Evolutionary conservation across 2,797 vertebrate genomes (phyloP).

Genomic region (Karalla daura): DNA sequence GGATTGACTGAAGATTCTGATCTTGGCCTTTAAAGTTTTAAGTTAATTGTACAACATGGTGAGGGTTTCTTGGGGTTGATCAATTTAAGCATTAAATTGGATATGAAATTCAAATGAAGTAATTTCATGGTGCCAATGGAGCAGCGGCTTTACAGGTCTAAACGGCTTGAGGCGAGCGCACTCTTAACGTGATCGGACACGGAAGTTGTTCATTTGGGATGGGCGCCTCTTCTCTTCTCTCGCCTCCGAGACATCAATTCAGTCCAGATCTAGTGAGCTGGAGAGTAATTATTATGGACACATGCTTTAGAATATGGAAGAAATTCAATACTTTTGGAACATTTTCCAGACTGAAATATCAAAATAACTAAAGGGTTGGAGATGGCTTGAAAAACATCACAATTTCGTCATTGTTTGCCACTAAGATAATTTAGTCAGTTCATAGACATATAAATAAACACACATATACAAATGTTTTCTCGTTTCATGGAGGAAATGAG

Average conservation of each 20-base stretch:
- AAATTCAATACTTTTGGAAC: too few relatives aligned
- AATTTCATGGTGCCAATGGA: slow-evolving; percentile 24
- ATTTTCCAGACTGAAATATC: too few relatives aligned
- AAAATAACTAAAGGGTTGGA: too few relatives aligned
- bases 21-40: slow-evolving; percentile 7
- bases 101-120: slow-evolving; percentile 36
- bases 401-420: too few relatives aligned
- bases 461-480: too few relatives aligned
- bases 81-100: slow-evolving; percentile 9
- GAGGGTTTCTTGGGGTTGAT: neutral
- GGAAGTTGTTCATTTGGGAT: slow-evolving; percentile 8
- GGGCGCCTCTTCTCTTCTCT: slow-evolving; percentile 8
- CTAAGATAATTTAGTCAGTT: too few relatives aligned
- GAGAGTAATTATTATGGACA: neutral
- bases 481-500: neutral
- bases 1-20: slow-evolving; percentile 2
- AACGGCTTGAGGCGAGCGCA: slow-evolving; percentile 14
- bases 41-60: neutral
- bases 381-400: too few relatives aligned
- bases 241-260: neutral
- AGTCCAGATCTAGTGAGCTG: neutral
- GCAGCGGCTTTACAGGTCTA: neutral
- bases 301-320: too few relatives aligned
- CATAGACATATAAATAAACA: neutral
- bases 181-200: slow-evolving; percentile 14